Evolutionary conservation across 1,140 invertebrate genomes (phyloP).

Genomic region (Lepidurus arcticus): DNA sequence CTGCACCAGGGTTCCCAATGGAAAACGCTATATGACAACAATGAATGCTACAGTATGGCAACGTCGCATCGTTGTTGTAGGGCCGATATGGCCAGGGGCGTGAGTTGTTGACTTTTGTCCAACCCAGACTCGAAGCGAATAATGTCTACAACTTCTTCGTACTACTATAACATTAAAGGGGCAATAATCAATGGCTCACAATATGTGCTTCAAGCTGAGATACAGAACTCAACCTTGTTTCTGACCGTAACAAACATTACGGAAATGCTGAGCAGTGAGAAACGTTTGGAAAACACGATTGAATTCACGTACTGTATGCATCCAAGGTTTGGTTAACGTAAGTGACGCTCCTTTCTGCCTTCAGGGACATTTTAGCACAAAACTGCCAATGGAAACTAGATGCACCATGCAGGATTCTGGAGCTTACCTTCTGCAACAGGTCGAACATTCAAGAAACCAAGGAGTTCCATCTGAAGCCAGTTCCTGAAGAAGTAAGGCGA

Average conservation of each 20-base stretch:
- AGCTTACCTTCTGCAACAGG: not conserved
- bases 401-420: not conserved
- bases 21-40: no score
- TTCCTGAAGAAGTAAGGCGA: not conserved
- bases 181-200: not conserved
- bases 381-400: not conserved
- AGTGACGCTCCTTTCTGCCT: not conserved
- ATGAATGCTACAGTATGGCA: no score
- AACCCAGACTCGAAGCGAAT: no score
- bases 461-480: not conserved
- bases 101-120: no score
- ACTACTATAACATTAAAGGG: constrained; percentile 1
- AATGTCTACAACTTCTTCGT: not conserved
- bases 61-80: no score
- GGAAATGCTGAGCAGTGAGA: not conserved
- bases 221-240: not conserved
- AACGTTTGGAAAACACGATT: not conserved
- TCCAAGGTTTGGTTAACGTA: not conserved
- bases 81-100: no score
- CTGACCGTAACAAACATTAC: not conserved
- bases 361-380: not conserved
- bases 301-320: not conserved
- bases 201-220: not conserved
- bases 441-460: not conserved
- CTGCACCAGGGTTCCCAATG: no score